phyloP scores from a whole-genome alignment of 1,140 invertebrate genomes.

The Formica exsecta region DNA sequence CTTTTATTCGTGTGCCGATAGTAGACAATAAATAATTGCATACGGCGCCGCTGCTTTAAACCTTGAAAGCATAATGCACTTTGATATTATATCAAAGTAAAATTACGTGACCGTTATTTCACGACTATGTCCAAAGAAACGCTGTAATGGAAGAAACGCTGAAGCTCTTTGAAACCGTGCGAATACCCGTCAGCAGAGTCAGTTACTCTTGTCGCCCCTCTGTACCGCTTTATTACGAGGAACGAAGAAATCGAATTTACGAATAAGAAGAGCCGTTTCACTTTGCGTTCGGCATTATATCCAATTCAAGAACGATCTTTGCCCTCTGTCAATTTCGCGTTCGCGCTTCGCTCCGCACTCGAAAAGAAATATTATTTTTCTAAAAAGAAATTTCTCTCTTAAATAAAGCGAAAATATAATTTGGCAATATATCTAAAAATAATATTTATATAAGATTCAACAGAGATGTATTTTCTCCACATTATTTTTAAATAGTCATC shows the following conservation, averaged over 20 bases:
- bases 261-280: constrained; percentile 54
- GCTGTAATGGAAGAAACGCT: constrained; percentile 49
- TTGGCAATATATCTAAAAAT: background rate
- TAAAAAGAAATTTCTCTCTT: too few relatives aligned
- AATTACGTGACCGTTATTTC: constrained; percentile 50
- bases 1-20: background rate
- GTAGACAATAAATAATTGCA: constrained; percentile 31
- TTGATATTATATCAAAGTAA: constrained; percentile 52
- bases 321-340: constrained; percentile 23
- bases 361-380: background rate
- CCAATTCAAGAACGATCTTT: constrained; percentile 18
- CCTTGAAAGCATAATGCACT: constrained; percentile 49
- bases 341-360: background rate
- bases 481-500: background rate
- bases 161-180: constrained; percentile 41
- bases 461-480: background rate
- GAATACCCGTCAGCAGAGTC: constrained; percentile 38
- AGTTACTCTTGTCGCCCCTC: constrained; percentile 35
- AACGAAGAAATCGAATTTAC: constrained; percentile 58
- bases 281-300: background rate
- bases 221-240: constrained; percentile 46
- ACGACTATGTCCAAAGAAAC: constrained; percentile 49
- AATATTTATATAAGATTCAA: background rate
- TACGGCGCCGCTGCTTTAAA: constrained; percentile 13
- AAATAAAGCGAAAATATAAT: background rate